phyloP scores from a whole-genome alignment of 2,797 vertebrate species.

The Gorsachius magnificus region DNA sequence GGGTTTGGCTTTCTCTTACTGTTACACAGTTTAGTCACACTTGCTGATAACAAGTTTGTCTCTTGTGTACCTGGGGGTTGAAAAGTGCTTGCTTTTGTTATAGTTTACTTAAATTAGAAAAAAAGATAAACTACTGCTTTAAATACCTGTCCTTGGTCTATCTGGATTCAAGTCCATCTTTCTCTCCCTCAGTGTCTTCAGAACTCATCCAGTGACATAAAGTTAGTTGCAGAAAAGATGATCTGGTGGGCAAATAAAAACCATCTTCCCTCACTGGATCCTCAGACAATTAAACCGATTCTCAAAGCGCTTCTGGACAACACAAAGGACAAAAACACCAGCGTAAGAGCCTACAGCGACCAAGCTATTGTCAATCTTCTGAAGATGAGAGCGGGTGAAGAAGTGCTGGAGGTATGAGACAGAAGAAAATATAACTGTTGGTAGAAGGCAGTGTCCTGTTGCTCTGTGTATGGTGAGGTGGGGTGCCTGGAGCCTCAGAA shows the following conservation, averaged over 20 bases:
- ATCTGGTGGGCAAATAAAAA: slow-evolving; percentile 96
- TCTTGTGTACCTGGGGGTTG: not conserved
- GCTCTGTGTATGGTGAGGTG: not conserved
- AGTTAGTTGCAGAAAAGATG: slow-evolving; percentile 93
- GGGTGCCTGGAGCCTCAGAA: not conserved
- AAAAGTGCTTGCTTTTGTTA: not conserved
- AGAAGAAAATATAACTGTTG: rapidly evolving
- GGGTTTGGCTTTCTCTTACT: not conserved
- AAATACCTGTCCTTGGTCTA: not conserved
- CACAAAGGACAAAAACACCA: slow-evolving; percentile 98
- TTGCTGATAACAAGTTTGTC: not conserved
- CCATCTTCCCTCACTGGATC: slow-evolving; percentile 83
- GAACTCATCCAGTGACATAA: slow-evolving; percentile 96
- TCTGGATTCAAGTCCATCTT: not conserved
- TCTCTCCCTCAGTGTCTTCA: slow-evolving; percentile 82
- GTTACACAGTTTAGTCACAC: not conserved
- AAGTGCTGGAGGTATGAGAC: slow-evolving; percentile 85
- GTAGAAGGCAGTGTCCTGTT: not conserved
- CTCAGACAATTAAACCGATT: slow-evolving; percentile 87
- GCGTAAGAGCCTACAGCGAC: slow-evolving; percentile 93
- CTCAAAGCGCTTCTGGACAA: slow-evolving; percentile 96
- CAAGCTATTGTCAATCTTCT: slow-evolving; percentile 94
- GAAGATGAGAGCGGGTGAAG: slow-evolving; percentile 88
- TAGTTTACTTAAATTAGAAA: not conserved
- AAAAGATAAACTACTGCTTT: not conserved